Conservation (phyloP, 2,797 vertebrate genomes). For the Glossophaga mutica region DNA sequence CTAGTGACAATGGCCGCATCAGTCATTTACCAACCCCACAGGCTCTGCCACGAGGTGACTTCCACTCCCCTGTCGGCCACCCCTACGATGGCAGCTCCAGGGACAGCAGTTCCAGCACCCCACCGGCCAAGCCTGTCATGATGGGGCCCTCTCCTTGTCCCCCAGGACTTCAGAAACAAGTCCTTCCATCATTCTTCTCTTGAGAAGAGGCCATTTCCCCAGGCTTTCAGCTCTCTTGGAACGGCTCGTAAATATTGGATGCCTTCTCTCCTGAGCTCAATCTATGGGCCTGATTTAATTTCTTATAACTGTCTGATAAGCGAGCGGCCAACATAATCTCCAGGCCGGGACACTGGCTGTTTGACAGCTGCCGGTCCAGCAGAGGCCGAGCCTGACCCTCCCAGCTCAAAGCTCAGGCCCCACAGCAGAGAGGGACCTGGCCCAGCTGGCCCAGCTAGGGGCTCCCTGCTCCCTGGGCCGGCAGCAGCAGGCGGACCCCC, state of each 20-base stretch:
- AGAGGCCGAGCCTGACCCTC: not conserved
- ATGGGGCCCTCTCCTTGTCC: too few relatives aligned
- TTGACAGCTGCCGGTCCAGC: not conserved
- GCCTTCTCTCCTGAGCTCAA: not conserved
- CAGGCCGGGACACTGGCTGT: not conserved
- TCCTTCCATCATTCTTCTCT: not conserved
- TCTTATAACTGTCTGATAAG: too few relatives aligned
- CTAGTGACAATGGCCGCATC: not conserved
- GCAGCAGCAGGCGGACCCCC: not conserved
- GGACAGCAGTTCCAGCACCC: not conserved
- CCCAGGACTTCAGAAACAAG: not conserved
- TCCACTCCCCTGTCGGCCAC: not conserved
- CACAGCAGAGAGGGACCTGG: rapidly evolving
- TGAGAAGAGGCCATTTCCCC: too few relatives aligned
- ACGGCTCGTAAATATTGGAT: rapidly evolving
- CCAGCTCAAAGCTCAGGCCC: not conserved
- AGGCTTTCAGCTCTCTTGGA: not conserved
- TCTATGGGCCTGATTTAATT: not conserved
- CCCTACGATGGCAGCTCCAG: too few relatives aligned
- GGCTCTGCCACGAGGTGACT: not conserved
- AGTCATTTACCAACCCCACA: not conserved
- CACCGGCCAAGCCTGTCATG: rapidly evolving
- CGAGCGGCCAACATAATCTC: rapidly evolving
- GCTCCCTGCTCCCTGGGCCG: not conserved
- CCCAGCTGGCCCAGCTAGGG: not conserved